Percentiles rank a stretch among this genome's conserved stretches.
phyloP scores from a whole-genome alignment of 2,888 invertebrate species.

The Polydrusus tereticollis region DNA sequence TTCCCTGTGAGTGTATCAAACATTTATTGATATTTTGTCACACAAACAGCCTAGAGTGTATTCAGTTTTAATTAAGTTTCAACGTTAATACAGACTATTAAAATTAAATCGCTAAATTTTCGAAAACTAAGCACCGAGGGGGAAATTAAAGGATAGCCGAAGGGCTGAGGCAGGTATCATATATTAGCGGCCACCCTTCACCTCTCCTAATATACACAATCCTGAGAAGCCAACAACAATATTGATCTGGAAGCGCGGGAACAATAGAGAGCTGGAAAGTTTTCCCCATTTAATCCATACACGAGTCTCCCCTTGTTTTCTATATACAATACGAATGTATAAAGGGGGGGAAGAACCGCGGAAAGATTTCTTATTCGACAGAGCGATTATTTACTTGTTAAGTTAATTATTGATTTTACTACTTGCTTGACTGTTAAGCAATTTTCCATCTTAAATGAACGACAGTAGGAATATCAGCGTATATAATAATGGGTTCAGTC shows the following conservation, averaged over 20 bases:
- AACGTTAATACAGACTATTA: background rate
- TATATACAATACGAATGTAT: slow-evolving; percentile 11
- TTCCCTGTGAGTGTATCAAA: too few species aligned
- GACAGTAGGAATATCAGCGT: too few species aligned
- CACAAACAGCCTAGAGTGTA: too few species aligned
- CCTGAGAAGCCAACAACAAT: slow-evolving; percentile 42
- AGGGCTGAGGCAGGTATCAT: slow-evolving; percentile 34
- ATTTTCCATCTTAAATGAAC: background rate
- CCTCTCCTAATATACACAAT: slow-evolving; percentile 31
- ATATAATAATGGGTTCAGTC: too few species aligned
- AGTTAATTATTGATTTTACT: background rate
- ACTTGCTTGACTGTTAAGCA: background rate
- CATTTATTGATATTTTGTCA: background rate
- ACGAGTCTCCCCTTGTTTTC: slow-evolving; percentile 30
- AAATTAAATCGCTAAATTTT: background rate
- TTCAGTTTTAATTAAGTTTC: background rate
- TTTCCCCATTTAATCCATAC: slow-evolving; percentile 40
- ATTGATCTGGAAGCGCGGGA: slow-evolving; percentile 41
- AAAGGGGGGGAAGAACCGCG: background rate
- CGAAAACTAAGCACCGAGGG: background rate
- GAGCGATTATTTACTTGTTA: background rate
- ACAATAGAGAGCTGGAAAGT: slow-evolving; percentile 40
- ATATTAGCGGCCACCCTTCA: slow-evolving; percentile 26
- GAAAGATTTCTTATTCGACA: slow-evolving; percentile 10
- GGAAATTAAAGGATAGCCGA: background rate